A percentile compares a stretch with the other conserved stretches of the same genome.
Evolutionary conservation across 2,888 invertebrate genomes (phyloP).

Genomic region (Andrena bucephala): DNA sequence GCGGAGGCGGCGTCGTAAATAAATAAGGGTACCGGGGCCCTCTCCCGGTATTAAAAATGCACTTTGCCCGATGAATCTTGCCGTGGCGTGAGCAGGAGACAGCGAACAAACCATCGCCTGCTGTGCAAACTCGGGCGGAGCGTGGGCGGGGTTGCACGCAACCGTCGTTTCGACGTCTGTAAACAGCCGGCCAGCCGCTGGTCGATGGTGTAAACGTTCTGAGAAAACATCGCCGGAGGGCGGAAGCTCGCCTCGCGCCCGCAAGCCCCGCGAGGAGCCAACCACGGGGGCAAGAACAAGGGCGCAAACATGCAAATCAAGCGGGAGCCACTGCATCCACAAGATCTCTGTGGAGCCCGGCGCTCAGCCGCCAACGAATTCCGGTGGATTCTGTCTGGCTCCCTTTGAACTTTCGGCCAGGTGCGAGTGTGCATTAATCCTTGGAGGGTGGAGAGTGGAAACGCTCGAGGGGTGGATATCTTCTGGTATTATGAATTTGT

Average conservation of each 20-base stretch:
- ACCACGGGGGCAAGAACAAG: conserved; percentile 49
- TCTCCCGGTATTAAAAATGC: conserved; percentile 60
- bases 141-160: conserved; percentile 9
- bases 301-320: conserved; percentile 69
- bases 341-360: no score
- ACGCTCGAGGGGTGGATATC: no score
- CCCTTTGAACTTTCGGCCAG: neutral
- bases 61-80: conserved; percentile 60
- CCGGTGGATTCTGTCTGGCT: neutral
- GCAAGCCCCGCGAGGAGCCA: conserved; percentile 47
- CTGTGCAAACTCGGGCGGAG: conserved; percentile 40
- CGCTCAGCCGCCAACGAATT: neutral
- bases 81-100: neutral
- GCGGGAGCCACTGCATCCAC: conserved; percentile 11
- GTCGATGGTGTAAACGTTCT: conserved; percentile 68
- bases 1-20: conserved; percentile 27
- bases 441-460: neutral
- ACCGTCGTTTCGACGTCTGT: conserved; percentile 42
- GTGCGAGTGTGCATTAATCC: neutral
- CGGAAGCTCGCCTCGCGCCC: neutral
- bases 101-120: conserved; percentile 28
- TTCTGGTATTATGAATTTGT: no score
- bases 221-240: conserved; percentile 70
- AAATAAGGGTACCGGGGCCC: conserved; percentile 35
- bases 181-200: conserved; percentile 57